A percentile compares a stretch with the other conserved stretches of the same genome.
phyloP scores from a whole-genome alignment of 2,888 invertebrate species.

The Pseudolycoriella hygida region DNA sequence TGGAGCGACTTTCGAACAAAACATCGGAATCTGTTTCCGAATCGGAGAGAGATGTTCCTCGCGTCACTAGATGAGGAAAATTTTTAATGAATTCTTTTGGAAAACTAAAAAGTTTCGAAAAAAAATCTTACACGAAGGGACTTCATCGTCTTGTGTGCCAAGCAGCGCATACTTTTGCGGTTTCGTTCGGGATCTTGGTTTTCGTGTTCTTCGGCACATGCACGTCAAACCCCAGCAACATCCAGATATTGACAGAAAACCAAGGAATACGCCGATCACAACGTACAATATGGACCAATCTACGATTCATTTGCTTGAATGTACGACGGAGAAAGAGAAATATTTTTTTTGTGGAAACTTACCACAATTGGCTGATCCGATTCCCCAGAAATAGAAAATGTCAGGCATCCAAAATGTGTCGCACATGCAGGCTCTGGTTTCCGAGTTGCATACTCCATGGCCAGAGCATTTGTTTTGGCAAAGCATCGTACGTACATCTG shows the following conservation, averaged over 20 bases:
- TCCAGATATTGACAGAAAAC: constrained; percentile 41
- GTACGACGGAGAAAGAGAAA: too few species aligned
- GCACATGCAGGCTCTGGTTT: constrained; percentile 69
- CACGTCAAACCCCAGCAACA: constrained; percentile 45
- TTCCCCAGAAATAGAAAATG: constrained; percentile 43
- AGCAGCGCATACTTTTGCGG: constrained; percentile 54
- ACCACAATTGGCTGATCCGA: constrained; percentile 69
- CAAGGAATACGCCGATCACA: constrained; percentile 49
- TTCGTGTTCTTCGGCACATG: constrained; percentile 33
- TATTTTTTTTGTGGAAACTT: constrained; percentile 16
- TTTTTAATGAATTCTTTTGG: neutral
- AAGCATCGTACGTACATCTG: constrained; percentile 61
- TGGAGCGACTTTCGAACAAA: constrained; percentile 49
- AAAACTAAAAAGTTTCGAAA: constrained; percentile 1
- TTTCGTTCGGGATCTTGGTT: constrained; percentile 34
- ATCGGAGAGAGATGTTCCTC: constrained; percentile 39
- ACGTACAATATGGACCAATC: constrained; percentile 92
- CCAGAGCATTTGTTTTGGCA: constrained; percentile 89
- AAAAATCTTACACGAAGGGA: constrained; percentile 21
- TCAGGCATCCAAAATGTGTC: constrained; percentile 97
- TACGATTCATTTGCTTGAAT: too few species aligned
- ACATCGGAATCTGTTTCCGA: constrained; percentile 75
- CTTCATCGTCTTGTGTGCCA: constrained; percentile 48
- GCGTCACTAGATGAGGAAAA: constrained; percentile 32
- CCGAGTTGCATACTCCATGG: constrained; percentile 76